Evolutionary conservation across 1,140 invertebrate genomes (phyloP).

Genomic region (Papilio machaon): DNA sequence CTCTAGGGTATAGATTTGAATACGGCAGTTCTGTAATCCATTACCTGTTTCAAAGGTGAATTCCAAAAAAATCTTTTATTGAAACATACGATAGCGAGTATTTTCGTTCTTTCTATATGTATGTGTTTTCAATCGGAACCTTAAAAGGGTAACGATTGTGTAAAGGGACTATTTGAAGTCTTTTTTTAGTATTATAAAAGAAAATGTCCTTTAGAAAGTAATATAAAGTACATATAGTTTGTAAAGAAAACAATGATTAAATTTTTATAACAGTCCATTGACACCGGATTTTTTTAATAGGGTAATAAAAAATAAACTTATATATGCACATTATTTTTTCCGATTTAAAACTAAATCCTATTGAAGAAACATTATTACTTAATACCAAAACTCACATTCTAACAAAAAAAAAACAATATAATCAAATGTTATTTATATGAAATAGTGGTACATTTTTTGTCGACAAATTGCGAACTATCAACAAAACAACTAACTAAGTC

Average conservation of each 20-base stretch:
- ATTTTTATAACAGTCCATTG: too few species aligned
- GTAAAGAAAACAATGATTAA: too few species aligned
- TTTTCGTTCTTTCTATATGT: not conserved
- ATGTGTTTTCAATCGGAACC: not conserved
- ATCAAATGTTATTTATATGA: too few species aligned
- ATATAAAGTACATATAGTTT: too few species aligned
- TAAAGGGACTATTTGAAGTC: not conserved
- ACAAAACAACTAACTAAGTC: slow-evolving; percentile 21
- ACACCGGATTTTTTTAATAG: too few species aligned
- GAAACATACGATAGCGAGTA: not conserved
- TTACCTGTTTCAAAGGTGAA: slow-evolving; percentile 28
- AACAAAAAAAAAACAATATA: too few species aligned
- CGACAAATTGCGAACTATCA: slow-evolving; percentile 17
- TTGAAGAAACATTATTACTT: too few species aligned
- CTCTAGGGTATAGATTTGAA: slow-evolving; percentile 28
- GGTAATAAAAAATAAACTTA: too few species aligned
- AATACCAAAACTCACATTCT: too few species aligned
- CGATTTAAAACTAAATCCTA: too few species aligned
- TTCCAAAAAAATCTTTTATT: slow-evolving; percentile 9
- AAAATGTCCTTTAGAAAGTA: too few species aligned
- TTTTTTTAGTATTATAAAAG: not conserved
- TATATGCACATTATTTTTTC: too few species aligned
- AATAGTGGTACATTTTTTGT: not conserved
- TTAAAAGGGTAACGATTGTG: not conserved
- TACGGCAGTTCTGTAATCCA: slow-evolving; percentile 2